Evolutionary conservation across 1,140 invertebrate species (phyloP).

Genomic region (Metaphire vulgaris): DNA sequence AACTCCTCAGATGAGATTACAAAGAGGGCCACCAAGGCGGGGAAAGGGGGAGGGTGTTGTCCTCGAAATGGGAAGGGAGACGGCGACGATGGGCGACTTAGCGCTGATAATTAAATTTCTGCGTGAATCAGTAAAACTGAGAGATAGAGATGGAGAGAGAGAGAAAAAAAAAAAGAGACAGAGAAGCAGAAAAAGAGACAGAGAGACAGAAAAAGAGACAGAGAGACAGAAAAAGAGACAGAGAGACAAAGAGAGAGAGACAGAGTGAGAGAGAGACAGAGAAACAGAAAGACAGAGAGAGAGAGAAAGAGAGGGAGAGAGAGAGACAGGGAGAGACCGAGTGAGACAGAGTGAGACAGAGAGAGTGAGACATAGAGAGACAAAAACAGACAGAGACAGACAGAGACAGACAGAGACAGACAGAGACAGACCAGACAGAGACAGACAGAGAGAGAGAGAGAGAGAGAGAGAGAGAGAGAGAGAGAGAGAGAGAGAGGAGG

Average conservation of each 20-base stretch:
- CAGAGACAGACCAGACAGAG: not conserved
- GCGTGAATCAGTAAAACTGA: too few species aligned
- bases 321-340: not conserved
- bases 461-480: slow-evolving; percentile 1
- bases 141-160: not conserved
- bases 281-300: not conserved
- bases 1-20: too few species aligned
- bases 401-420: not conserved
- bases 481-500: not conserved
- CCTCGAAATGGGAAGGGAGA: too few species aligned
- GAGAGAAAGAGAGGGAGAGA: not conserved
- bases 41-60: too few species aligned
- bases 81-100: too few species aligned
- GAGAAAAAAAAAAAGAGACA: not conserved
- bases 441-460: not conserved
- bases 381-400: not conserved
- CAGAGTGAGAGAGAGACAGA: not conserved
- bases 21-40: too few species aligned
- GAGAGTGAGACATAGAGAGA: not conserved
- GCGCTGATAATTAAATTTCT: too few species aligned
- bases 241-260: not conserved
- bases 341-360: too few species aligned
- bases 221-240: not conserved
- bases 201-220: not conserved
- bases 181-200: not conserved